Conservation (phyloP, 2,797 vertebrate genomes). For the Gouania willdenowi region DNA sequence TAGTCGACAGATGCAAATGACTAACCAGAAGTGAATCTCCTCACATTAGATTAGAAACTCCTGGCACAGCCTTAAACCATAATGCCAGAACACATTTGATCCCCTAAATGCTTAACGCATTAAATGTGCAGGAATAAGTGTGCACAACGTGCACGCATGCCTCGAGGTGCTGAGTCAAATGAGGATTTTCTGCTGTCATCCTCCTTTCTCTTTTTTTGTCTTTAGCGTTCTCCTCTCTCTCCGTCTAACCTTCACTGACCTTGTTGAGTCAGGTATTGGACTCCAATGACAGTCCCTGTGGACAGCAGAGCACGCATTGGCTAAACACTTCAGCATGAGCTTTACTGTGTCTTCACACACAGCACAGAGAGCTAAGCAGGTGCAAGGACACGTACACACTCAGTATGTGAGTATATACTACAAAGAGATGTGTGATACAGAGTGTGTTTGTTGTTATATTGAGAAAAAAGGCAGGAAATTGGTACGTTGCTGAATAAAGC, state of each 20-base stretch:
- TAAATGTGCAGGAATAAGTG: neutral
- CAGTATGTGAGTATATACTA: neutral
- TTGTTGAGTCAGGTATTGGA: constrained; percentile 70
- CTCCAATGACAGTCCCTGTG: constrained; percentile 57
- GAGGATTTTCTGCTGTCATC: constrained; percentile 9
- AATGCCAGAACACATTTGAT: too few species aligned
- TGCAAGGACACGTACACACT: neutral
- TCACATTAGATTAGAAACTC: neutral
- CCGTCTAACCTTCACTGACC: constrained; percentile 40
- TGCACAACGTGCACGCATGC: too few species aligned
- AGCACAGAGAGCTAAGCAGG: constrained; percentile 1
- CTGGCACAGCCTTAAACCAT: too few species aligned
- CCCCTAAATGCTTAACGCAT: too few species aligned
- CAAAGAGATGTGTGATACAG: neutral
- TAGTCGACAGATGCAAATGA: constrained; percentile 36
- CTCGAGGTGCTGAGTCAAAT: constrained; percentile 28
- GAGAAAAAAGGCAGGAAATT: neutral
- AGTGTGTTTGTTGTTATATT: too few species aligned
- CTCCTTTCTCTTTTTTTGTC: constrained; percentile 8
- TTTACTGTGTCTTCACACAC: constrained; percentile 1
- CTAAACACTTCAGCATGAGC: neutral
- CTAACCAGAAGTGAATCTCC: constrained; percentile 1
- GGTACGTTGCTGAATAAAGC: neutral
- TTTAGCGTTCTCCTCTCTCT: constrained; percentile 13
- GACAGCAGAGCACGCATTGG: constrained; percentile 30